Base-by-base conservation (phyloP, 2,888 invertebrate genomes). In the Hypsopygia costalis region DNA sequence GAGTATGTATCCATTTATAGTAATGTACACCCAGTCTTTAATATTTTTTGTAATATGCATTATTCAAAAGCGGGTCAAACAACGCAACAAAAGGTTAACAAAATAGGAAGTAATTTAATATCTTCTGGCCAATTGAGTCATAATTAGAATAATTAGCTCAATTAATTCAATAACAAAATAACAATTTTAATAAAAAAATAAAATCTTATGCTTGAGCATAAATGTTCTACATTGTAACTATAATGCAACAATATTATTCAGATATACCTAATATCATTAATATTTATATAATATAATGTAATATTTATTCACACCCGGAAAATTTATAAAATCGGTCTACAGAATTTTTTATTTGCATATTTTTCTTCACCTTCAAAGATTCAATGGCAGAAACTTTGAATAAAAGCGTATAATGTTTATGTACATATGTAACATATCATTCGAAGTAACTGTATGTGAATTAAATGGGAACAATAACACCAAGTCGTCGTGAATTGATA, bases 401-500 rank as follows among this genome's bases (percentile, higher is more conserved):
- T 30, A 30, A 3, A 10, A 2, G 10, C 4, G 4, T 16, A 16
- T 16, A 16, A 16, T 27, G 6, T 27, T 2, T 27, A n/a, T 27
- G 27, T 27, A 16, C 16, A 2, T 16, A 16, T 16, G n/a, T n/a
- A n/a, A n/a, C 16, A 16, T 16, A 4, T 16, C 16, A 2, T 16
- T 4, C 16, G 4, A 16, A 16, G 16, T 16, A 36, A 16, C 25
- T 39, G 33, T 33, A 38, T 11, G 11, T 11, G 11, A 51, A 58
- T 45, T 34, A 54, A 63, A 60, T 49, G 44, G 48, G 49, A 64
- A 63, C 57, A 62, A 62, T 56, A 47, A 47, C 41, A 47, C 46
- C 37, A 44, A 48, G 56, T 49, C 47, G 46, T 51, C 57, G 64
- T 58, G 53, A 70, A 72, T 55, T 53, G 47, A 47, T 52, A 61